A percentile compares a stretch with the other conserved stretches of the same genome.
phyloP scores from a whole-genome alignment of 2,888 invertebrate genomes.

The Perithous albicinctus region DNA sequence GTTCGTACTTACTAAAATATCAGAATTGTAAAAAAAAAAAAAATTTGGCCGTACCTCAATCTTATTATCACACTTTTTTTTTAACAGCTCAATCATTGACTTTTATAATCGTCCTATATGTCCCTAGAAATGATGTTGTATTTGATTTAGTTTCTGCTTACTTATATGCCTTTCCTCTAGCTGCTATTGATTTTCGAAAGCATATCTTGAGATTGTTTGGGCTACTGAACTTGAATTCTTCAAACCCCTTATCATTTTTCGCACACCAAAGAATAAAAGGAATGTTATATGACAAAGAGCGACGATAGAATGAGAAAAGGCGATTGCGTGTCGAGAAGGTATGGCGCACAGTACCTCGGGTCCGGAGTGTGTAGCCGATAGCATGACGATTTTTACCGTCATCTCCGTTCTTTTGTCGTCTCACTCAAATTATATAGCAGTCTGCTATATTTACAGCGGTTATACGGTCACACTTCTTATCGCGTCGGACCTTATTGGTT shows the following conservation, averaged over 20 bases:
- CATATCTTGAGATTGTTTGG: constrained; percentile 5
- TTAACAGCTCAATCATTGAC: background rate
- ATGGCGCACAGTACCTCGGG: background rate
- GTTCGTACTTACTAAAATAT: background rate
- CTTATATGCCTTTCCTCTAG: background rate
- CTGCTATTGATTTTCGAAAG: background rate
- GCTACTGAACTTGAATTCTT: constrained; percentile 26
- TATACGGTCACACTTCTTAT: constrained; percentile 51
- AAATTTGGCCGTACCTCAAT: background rate
- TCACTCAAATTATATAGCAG: background rate
- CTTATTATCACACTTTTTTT: too few species aligned
- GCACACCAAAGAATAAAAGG: constrained; percentile 23
- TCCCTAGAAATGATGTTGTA: background rate
- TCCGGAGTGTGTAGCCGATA: constrained; percentile 5
- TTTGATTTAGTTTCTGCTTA: background rate
- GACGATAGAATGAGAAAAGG: constrained; percentile 12
- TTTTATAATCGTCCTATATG: too few species aligned
- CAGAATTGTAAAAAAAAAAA: too few species aligned
- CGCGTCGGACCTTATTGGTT: constrained; percentile 75
- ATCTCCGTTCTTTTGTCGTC: constrained; percentile 15
- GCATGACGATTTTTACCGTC: constrained; percentile 25
- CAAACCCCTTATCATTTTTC: constrained; percentile 41
- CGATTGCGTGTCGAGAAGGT: constrained; percentile 14
- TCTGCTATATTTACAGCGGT: background rate
- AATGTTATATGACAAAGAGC: background rate